These are phyloP conservation scores for Cavia porcellus DNA, from an alignment of 2,113 vertebrate species.

Conservation along the genomic window DNA sequence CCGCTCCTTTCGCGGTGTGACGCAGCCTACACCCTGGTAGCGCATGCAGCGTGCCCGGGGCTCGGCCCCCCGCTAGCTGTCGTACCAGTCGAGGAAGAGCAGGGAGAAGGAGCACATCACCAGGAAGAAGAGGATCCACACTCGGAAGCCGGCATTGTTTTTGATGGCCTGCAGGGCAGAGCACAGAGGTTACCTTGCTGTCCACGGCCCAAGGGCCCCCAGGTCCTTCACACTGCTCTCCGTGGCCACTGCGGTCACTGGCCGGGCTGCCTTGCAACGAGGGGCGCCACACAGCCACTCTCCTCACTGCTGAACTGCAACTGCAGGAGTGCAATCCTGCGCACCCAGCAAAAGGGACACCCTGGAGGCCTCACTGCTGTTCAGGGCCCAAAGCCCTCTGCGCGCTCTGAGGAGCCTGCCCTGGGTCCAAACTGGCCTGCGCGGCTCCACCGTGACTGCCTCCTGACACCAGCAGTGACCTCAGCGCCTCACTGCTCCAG, in stretches of 20 bases:
- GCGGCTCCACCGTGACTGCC: accelerated
- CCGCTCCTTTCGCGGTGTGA: accelerated
- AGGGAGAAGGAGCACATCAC: constrained; percentile 99
- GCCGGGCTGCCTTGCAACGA: not conserved
- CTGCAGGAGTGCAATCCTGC: accelerated
- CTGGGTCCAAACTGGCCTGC: not conserved
- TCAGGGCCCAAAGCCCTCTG: not conserved
- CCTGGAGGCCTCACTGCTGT: accelerated
- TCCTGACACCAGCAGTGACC: not conserved
- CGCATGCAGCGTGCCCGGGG: accelerated
- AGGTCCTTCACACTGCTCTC: accelerated
- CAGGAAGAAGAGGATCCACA: constrained; percentile 99
- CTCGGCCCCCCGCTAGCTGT: constrained; percentile 88
- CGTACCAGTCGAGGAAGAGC: constrained; percentile 99
- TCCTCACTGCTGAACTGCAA: not conserved
- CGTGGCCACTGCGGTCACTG: not conserved
- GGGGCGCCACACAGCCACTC: not conserved
- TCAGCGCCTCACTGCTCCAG: not conserved
- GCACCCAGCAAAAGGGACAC: not conserved
- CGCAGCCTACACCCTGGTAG: accelerated
- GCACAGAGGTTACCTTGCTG: not conserved
- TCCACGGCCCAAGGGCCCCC: accelerated
- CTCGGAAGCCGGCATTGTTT: constrained; percentile 98
- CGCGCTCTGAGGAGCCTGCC: accelerated
- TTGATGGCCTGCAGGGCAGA: constrained; percentile 93